Evolutionary conservation across 1,140 invertebrate species (phyloP), one percentile per base, ranked within the genome.

Genomic region (Dreissena polymorpha): DNA sequence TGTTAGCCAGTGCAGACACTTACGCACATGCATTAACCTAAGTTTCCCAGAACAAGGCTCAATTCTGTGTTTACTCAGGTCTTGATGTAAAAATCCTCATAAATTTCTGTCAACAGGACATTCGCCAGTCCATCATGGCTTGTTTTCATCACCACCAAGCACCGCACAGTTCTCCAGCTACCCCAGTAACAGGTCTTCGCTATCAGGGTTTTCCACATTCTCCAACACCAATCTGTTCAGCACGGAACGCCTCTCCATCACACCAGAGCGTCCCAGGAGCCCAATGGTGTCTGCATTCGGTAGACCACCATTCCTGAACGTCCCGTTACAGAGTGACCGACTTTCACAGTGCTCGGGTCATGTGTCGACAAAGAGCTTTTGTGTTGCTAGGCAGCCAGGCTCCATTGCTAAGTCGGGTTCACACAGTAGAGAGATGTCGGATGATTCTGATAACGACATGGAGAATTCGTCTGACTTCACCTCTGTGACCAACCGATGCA

Each of bases 241-340:
- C 51, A 50, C 57, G 0, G 27, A 67, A 21, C 51, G 63, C 51
- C 74, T 50, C 25, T 67, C 74, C 16, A 53, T 65, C 39, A 76
- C 74, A 18, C 74, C 74, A 1, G 63, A 76, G 49, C 50, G 74
- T 50, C 49, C 74, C 0, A 7, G 39, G 3, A 64, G 60, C 12
- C 74, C 74, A n/a, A 60, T 65, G 1, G 29, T 51, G 10, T 64
- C 57, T 64, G 51, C 74, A 49, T 76, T 76, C 21, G 74, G 74
- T n/a, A 49, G 27, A 23, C n/a, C 39, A 12, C 74, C 74, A 18
- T 76, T 76, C 25, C 23, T 60, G n/a, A 64, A 51, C 21, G 18
- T 76, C 21, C 74, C 74, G 10, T 51, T 65, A 64, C 74, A 67
- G 23, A 76, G 74, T 65, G 74, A 76, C 21, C 29, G 74, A 6